Evolutionary conservation across 2,797 vertebrate species (phyloP).

Genomic region (Discoglossus pictus): DNA sequence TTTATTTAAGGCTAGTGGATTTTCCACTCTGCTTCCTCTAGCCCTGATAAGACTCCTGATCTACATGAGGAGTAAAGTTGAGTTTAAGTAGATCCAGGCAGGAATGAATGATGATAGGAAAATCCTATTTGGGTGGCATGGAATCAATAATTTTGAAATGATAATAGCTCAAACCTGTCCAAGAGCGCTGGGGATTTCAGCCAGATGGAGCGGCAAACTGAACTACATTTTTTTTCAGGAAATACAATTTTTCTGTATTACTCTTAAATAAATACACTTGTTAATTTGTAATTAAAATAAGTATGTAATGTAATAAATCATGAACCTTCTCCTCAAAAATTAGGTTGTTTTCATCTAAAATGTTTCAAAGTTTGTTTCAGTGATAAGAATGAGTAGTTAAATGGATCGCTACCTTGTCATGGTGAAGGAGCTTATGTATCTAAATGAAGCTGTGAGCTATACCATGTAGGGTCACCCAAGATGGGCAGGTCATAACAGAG

Average conservation of each 20-base stretch:
- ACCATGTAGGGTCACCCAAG: too few species aligned
- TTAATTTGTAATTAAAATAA: constrained; percentile 17
- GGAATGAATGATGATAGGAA: constrained; percentile 41
- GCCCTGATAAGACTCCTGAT: constrained; percentile 29
- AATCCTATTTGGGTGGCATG: constrained; percentile 42
- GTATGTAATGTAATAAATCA: constrained; percentile 1
- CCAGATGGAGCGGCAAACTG: constrained; percentile 30
- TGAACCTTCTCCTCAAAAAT: constrained; percentile 1
- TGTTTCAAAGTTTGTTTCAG: too few species aligned
- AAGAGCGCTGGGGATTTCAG: constrained; percentile 31
- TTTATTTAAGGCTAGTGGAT: too few species aligned
- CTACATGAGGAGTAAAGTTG: constrained; percentile 33
- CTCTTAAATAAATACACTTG: constrained; percentile 11
- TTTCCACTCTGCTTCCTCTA: constrained; percentile 8
- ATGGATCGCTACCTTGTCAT: too few species aligned
- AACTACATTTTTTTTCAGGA: constrained; percentile 24
- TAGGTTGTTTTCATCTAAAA: constrained; percentile 18
- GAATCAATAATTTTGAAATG: constrained; percentile 50
- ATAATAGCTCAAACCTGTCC: constrained; percentile 52
- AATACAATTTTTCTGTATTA: constrained; percentile 1
- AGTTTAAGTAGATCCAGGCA: constrained; percentile 42
- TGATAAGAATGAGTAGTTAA: too few species aligned
- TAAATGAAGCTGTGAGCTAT: too few species aligned
- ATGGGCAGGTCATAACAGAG: too few species aligned
- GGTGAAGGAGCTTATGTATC: too few species aligned